phyloP scores from a whole-genome alignment of 2,113 vertebrate genomes.

The Murina feae region DNA sequence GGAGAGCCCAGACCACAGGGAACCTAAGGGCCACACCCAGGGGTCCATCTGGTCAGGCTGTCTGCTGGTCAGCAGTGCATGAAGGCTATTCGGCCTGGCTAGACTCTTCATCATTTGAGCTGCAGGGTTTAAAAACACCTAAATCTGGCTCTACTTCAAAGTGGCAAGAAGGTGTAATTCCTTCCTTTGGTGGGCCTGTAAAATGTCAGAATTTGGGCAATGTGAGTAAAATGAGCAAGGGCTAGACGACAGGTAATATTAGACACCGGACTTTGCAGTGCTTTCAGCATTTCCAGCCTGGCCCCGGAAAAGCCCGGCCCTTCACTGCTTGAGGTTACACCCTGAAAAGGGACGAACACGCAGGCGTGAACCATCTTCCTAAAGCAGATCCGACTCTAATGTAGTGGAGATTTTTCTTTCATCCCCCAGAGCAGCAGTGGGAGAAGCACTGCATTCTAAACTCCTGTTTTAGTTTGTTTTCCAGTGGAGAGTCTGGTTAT shows the following conservation, averaged over 20 bases:
- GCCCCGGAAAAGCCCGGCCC: neutral
- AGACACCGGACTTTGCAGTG: neutral
- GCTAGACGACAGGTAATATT: neutral
- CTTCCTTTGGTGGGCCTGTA: neutral
- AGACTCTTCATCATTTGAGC: neutral
- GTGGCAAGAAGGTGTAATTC: neutral
- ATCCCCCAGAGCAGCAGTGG: neutral
- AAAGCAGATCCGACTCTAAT: neutral
- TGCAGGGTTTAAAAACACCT: neutral
- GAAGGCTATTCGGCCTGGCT: neutral
- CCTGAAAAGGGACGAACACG: neutral
- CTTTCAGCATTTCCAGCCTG: neutral
- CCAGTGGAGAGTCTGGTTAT: neutral
- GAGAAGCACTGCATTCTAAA: neutral
- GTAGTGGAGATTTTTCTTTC: neutral
- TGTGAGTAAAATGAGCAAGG: neutral
- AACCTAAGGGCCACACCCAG: accelerated
- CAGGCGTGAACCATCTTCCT: neutral
- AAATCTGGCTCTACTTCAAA: neutral
- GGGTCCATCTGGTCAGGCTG: neutral
- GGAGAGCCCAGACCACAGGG: neutral
- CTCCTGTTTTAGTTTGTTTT: neutral
- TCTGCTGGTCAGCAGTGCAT: neutral
- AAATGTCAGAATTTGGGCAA: neutral
- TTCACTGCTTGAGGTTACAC: neutral